A percentile compares a stretch with the other conserved stretches of the same genome.
Conservation (phyloP, 2,113 vertebrate genomes). For the Rhinolophus ferrumequinum region DNA sequence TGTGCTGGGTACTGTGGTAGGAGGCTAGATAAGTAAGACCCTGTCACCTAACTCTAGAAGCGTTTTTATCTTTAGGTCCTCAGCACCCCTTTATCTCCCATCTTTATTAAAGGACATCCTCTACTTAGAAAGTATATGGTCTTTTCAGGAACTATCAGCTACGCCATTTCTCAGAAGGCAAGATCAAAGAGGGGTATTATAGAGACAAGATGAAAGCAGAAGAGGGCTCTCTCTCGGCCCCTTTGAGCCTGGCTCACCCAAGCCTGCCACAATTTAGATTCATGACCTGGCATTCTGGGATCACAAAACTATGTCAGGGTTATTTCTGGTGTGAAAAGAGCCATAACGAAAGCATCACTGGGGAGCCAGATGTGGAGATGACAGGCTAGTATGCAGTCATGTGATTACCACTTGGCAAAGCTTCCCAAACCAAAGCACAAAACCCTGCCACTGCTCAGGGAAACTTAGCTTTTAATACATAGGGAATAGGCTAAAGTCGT, state of each 20-base stretch:
- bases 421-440: not conserved
- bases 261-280: not conserved
- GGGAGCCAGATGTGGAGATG: not conserved
- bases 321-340: not conserved
- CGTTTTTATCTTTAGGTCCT: not conserved
- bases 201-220: not conserved
- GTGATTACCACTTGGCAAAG: accelerated
- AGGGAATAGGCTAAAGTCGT: not conserved
- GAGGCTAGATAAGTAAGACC: not conserved
- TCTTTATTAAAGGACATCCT: not conserved
- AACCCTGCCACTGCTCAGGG: not conserved
- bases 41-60: not conserved
- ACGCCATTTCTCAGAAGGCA: not conserved
- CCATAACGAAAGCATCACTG: not conserved
- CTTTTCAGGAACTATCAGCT: not conserved
- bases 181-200: not conserved
- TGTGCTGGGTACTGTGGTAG: not conserved
- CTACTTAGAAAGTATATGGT: not conserved
- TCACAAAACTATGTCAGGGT: accelerated
- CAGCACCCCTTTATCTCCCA: not conserved
- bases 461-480: not conserved
- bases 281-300: no score
- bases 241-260: not conserved
- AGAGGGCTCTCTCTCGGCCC: accelerated
- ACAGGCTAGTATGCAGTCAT: not conserved